Evolutionary conservation across 1,140 invertebrate species (phyloP), one percentile per base, ranked within the genome.

Genomic region (Anthonomus grandis): DNA sequence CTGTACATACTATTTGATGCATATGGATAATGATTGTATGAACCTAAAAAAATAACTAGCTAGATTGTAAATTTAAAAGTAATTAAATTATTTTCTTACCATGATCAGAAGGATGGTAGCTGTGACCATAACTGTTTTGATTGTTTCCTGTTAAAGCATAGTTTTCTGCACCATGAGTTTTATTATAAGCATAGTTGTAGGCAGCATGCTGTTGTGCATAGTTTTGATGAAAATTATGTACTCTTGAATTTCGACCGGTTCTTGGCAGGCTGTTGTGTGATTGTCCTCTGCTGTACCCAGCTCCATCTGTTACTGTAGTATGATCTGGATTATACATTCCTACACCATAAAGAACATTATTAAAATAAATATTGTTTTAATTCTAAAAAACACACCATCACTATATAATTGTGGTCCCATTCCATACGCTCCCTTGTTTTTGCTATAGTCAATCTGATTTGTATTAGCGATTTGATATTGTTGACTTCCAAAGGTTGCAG

Each of bases 311-410:
- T 3, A 66, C 57, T 19, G 63, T 60, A 10, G 64, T 62, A 57
- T 73, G 71, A 12, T 69, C 70, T 4, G 65, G 63, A 50, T 73
- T 79, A 65, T 81, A 81, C 70, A 81, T 77, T 63, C 80, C 79
- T 45, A 76, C 75, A 4, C 76, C 72, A 37, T 49, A 31, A 9
- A 31, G 38, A 44, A 8, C 9, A 44, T 24, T 41, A 41, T 15
- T 13, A 2, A 21, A 1, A 42, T 41, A 6, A 2, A 45, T n/a
- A n/a, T n/a, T n/a, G n/a, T n/a, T n/a, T n/a, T 18, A 13, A 13
- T 31, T 41, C 10, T 18, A 44, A 19, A 21, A 17, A 8, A 50
- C 49, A 47, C 12, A 59, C 57, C 57, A 27, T 59, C 57, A 53
- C 31, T 52, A 39, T 72, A 70, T 46, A 70, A 63, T 22, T 71